Evolutionary conservation across 2,113 vertebrate genomes (phyloP).

Genomic region (Todiramphus saurophagus): DNA sequence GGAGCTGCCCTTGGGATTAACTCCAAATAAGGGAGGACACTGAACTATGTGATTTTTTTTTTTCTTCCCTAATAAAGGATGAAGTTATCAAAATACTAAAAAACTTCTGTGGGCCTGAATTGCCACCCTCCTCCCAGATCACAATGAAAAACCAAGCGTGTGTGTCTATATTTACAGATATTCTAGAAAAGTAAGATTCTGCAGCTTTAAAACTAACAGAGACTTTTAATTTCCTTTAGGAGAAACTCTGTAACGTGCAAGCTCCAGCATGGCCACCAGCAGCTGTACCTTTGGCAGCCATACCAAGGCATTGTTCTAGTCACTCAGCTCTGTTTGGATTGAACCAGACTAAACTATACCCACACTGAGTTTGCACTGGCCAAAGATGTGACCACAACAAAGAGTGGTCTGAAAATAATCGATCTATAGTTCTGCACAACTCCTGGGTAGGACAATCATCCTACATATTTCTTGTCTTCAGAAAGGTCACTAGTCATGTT

Average conservation of each 20-base stretch:
- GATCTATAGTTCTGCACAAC: not conserved
- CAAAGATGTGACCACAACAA: constrained; percentile 4
- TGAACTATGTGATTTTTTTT: not conserved
- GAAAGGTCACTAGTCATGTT: constrained; percentile 51
- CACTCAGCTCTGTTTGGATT: not conserved
- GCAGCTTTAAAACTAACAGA: not conserved
- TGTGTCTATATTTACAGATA: not conserved
- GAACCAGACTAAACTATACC: constrained; percentile 4
- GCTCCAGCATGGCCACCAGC: not conserved
- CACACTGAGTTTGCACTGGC: not conserved
- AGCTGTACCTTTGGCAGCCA: not conserved
- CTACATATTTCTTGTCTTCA: not conserved
- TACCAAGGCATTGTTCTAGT: constrained; percentile 3
- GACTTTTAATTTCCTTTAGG: not conserved
- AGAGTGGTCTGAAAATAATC: constrained; percentile 14
- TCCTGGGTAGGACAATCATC: constrained; percentile 34
- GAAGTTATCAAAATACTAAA: not conserved
- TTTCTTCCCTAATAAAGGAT: not conserved
- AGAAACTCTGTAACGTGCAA: not conserved
- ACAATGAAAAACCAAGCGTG: not conserved
- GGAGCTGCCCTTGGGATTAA: not conserved
- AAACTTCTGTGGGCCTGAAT: not conserved
- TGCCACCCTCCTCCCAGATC: not conserved
- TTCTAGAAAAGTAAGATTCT: not conserved
- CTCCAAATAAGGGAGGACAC: not conserved